Base-by-base conservation (phyloP, 2,888 invertebrate species). In the Aromia moschata region DNA sequence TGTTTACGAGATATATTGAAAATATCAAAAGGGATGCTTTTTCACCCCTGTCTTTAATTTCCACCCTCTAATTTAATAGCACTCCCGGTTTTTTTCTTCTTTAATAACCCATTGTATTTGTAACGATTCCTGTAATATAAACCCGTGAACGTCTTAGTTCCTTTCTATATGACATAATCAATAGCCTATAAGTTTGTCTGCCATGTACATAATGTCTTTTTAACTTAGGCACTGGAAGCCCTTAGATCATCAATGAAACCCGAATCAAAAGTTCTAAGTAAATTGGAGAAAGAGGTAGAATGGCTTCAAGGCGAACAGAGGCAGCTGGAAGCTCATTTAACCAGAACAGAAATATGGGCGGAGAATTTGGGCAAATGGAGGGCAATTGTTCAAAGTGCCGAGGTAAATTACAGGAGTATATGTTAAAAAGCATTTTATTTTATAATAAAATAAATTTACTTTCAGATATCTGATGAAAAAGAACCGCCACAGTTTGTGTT, bases 281-380 rank as follows among this genome's bases (percentile, higher is more conserved):
- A 92, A 80, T 81, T 96, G 51, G 92, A 93, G 44, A 89, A 89
- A 71, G 94, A 95, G 80, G 91, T 95, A 67, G 92, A 93, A 72
- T 88, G 89, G 82, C 81, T 96, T 49, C 89, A 90, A 64, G 89
- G 89, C 1, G 94, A 94, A 74, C 90, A 91, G 74, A 83, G 90
- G 64, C 87, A 92, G 67, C 80, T 94, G 36, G 94, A 95, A 77
- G 91, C 92, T 0, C 94, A 96, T 80, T 83, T 95, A 51, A 86
- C 89, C 11, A 84, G 94, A 36, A 95, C 95, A 0, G 93, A 94
- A 81, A 87, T 90, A 45, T 96, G 96, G 96, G 91, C 92, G 0
- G 93, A 94, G 69, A 92, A 95, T 78, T 83, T 95, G 67, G 94
- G 95, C 15, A 86, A 87, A 65, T 96, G 96, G 96, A 86, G 90